phyloP scores from a whole-genome alignment of 2,888 invertebrate species.

The Dendrolimus pini region DNA sequence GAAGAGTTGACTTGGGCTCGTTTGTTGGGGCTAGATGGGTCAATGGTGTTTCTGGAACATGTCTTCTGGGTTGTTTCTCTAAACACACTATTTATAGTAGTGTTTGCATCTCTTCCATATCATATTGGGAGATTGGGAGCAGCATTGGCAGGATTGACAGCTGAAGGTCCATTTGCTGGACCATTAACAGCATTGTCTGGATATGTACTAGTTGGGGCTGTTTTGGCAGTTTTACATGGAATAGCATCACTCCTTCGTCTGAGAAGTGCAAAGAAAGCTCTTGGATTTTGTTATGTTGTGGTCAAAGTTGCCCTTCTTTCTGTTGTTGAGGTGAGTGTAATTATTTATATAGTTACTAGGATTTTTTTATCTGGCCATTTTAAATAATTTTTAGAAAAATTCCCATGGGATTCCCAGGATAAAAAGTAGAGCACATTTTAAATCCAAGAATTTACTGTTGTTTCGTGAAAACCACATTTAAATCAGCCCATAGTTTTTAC shows the following conservation, averaged over 20 bases:
- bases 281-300: conserved; percentile 95
- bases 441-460: no score
- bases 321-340: conserved; percentile 89
- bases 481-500: no score
- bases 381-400: no score
- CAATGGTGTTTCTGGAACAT: conserved; percentile 97
- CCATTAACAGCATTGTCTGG: conserved; percentile 94
- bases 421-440: no score
- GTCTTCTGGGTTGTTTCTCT: conserved; percentile 99
- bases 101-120: conserved; percentile 98
- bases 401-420: no score
- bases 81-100: conserved; percentile 96
- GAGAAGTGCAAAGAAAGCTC: conserved; percentile 86
- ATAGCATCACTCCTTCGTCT: conserved; percentile 88
- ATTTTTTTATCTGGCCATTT: no score
- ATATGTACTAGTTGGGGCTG: conserved; percentile 92
- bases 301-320: conserved; percentile 94
- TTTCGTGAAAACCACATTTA: no score
- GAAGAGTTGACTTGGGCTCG: conserved; percentile 99
- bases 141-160: conserved; percentile 68
- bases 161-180: conserved; percentile 92
- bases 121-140: conserved; percentile 94
- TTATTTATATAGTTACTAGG: no score
- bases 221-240: conserved; percentile 89
- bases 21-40: conserved; percentile 96